Evolutionary conservation across 92 coral and sea anemone species (phyloP).

Genomic region (Epizoanthus stellaris): DNA sequence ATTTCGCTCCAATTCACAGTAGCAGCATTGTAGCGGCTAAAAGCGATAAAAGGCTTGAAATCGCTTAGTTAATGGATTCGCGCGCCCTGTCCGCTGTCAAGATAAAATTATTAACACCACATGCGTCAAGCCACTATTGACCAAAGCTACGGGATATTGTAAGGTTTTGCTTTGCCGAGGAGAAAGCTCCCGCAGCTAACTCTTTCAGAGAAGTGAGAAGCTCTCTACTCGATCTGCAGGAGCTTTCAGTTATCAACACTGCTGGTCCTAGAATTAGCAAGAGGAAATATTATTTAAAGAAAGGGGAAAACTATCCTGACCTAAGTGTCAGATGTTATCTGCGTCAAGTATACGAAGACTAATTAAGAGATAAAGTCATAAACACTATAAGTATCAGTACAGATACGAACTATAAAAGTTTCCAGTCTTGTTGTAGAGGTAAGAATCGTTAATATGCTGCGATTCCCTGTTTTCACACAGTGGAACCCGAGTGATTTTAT

Average conservation of each 20-base stretch:
- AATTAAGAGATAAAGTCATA: constrained; percentile 59
- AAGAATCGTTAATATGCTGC: constrained; percentile 28
- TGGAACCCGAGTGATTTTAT: constrained; percentile 28
- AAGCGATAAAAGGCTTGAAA: constrained; percentile 13
- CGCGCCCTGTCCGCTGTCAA: constrained; percentile 45
- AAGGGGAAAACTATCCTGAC: constrained; percentile 47
- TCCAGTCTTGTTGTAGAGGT: constrained; percentile 8
- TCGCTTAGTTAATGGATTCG: constrained; percentile 2
- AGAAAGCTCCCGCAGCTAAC: constrained; percentile 55
- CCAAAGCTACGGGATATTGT: constrained; percentile 76
- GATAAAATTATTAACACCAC: constrained; percentile 87
- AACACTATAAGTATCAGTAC: constrained; percentile 47
- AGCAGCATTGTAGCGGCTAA: constrained; percentile 1
- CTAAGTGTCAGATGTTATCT: constrained; percentile 77
- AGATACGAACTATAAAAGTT: constrained; percentile 16
- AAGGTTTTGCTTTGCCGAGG: constrained; percentile 79
- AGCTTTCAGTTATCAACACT: constrained; percentile 37
- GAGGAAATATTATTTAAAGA: constrained; percentile 35
- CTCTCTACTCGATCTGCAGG: constrained; percentile 46
- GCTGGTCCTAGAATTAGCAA: constrained; percentile 25
- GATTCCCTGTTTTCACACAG: constrained; percentile 13
- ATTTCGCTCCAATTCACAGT: constrained; percentile 31
- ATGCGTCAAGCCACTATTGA: constrained; percentile 78
- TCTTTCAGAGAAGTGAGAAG: constrained; percentile 62
- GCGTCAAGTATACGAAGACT: constrained; percentile 53